Evolutionary conservation across 2,888 invertebrate species (phyloP).

Genomic region (Zaprionus bogoriensis): DNA sequence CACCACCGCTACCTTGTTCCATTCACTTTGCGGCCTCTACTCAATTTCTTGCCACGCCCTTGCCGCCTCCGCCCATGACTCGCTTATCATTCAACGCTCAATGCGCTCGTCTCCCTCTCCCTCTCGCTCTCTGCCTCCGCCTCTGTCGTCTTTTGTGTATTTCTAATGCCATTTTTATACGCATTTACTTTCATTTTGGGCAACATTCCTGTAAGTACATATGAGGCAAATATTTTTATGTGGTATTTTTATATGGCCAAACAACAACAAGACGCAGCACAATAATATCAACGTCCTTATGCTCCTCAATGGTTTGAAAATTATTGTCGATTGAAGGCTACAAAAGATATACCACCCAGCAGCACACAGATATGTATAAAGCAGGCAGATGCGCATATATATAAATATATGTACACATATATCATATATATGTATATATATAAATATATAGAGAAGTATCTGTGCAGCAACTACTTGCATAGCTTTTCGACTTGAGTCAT

Average conservation of each 20-base stretch:
- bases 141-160: constrained; percentile 59
- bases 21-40: no score
- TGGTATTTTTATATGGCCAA: constrained; percentile 58
- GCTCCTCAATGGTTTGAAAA: constrained; percentile 51
- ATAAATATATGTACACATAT: background rate
- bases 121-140: constrained; percentile 11
- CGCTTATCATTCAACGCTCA: background rate
- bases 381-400: no score
- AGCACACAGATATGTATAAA: background rate
- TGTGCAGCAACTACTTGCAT: background rate
- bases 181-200: constrained; percentile 58
- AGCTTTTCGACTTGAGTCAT: background rate
- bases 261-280: constrained; percentile 31
- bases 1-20: no score
- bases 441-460: background rate
- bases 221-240: constrained; percentile 60
- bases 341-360: constrained; percentile 36
- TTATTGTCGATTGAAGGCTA: constrained; percentile 47
- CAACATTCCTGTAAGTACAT: constrained; percentile 60
- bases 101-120: background rate
- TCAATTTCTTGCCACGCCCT: background rate
- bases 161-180: constrained; percentile 77
- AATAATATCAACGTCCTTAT: constrained; percentile 45
- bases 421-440: background rate
- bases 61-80: background rate